phyloP scores from a whole-genome alignment of 2,888 invertebrate species.

The Gymnocheta viridis region DNA sequence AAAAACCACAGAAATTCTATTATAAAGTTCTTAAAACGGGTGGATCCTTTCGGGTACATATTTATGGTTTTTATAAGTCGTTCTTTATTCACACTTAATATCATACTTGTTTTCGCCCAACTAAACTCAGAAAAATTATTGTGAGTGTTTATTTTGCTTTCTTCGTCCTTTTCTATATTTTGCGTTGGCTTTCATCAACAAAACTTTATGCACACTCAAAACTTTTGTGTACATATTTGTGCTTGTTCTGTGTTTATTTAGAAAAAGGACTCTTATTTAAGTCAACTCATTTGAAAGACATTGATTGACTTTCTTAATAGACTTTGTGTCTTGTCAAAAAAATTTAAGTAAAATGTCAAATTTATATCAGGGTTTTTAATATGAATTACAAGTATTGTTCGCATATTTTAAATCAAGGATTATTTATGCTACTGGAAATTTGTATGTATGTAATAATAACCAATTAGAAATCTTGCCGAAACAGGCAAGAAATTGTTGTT shows the following conservation, averaged over 20 bases:
- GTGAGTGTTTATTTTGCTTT: conserved; percentile 44
- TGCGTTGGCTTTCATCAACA: conserved; percentile 47
- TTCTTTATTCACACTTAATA: background rate
- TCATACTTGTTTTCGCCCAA: background rate
- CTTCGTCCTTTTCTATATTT: conserved; percentile 44
- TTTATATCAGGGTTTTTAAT: conserved; percentile 56
- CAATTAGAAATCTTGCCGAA: conserved; percentile 42
- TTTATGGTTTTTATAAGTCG: background rate
- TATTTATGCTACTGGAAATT: background rate
- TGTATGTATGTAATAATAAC: background rate
- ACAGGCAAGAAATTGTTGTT: no score
- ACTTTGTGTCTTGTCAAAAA: conserved; percentile 80
- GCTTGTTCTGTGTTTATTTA: conserved; percentile 64
- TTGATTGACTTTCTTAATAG: conserved; percentile 82
- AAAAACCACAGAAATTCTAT: no score
- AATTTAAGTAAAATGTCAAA: conserved; percentile 67
- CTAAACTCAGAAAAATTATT: conserved; percentile 30
- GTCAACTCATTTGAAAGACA: conserved; percentile 80
- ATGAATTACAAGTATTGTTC: background rate
- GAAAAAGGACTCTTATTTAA: conserved; percentile 71
- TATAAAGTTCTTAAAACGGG: background rate
- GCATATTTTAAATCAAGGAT: conserved; percentile 40
- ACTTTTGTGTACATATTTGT: conserved; percentile 52
- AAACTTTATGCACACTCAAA: conserved; percentile 16
- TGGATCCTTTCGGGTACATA: background rate